Base-by-base conservation (phyloP, 2,888 invertebrate genomes). In the Apamea crenata region DNA sequence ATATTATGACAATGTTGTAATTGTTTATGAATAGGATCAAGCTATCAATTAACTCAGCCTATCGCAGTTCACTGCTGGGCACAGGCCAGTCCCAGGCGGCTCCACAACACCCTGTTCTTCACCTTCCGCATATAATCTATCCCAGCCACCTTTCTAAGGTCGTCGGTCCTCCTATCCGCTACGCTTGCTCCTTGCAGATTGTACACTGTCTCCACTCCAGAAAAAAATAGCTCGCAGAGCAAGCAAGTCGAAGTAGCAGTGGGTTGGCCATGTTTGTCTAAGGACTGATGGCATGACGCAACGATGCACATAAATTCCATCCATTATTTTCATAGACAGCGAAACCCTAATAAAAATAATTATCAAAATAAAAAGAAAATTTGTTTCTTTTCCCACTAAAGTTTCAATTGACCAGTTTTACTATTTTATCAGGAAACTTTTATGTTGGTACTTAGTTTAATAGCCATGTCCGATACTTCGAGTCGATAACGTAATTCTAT, bases 381-480 rank as follows among this genome's bases (percentile, higher is more conserved):
- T 18, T 2, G 29, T 29, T 29, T 8, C 40, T 40, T 63, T 63
- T 63, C 12, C 29, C 18, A 18, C 29, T 29, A 70, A 8, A 70
- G 16, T 47, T 50, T 47, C 18, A 59, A 59, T 70, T 74, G 70
- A 40, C 29, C 32, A 44, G 56, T 44, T 32, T 29, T 21, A 36
- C 29, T 0, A 29, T 47, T 73, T 71, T 50, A 36, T 74, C 47
- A 14, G 40, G 5, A 53, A 76, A 75, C 40, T 50, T 76, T 76
- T 65, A 53, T n/a, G 50, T 18, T 44, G 18, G 53, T 12, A 40
- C 40, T 40, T 40, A 18, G 29, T 50, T 59, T 21, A 67, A 67
- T 36, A 78, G 78, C 36, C 67, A 16, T 78, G 66, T 32, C 65
- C 47, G 56, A 56, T 77, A 67, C 10, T 63, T 63, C 5, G 7